Conservation (phyloP, 2,797 vertebrate species). For the Parambassis ranga region DNA sequence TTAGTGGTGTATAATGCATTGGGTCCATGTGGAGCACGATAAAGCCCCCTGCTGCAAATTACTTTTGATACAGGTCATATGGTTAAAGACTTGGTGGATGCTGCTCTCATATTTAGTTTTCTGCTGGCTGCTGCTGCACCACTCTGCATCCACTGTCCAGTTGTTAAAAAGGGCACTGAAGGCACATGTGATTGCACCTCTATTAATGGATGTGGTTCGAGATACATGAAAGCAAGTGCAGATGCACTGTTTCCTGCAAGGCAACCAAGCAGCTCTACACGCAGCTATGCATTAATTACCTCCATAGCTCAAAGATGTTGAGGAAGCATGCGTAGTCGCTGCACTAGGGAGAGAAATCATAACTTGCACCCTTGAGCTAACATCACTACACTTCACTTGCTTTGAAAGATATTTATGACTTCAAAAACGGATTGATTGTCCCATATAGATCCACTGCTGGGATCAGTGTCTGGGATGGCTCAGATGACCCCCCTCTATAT, state of each 20-base stretch:
- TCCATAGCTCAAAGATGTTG: too few species aligned
- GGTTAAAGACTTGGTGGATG: slow-evolving; percentile 67
- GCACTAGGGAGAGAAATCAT: too few species aligned
- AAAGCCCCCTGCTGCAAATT: slow-evolving; percentile 62
- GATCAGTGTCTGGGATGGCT: slow-evolving; percentile 12
- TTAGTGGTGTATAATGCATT: slow-evolving; percentile 45
- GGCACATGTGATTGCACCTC: background rate
- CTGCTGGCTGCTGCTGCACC: slow-evolving; percentile 15
- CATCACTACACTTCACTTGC: background rate
- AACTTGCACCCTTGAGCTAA: too few species aligned
- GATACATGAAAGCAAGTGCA: too few species aligned
- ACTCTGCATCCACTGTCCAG: background rate
- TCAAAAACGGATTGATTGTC: slow-evolving; percentile 19
- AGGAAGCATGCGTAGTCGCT: too few species aligned
- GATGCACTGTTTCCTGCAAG: too few species aligned
- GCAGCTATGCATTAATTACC: too few species aligned
- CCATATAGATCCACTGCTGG: slow-evolving; percentile 4
- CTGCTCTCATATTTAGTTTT: slow-evolving; percentile 51
- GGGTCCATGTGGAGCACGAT: slow-evolving; percentile 41
- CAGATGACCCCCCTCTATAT: slow-evolving; percentile 19
- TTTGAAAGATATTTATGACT: slow-evolving; percentile 5
- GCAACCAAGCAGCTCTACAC: too few species aligned
- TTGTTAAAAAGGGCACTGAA: background rate
- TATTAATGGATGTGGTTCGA: background rate
- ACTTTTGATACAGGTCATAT: slow-evolving; percentile 71